These are phyloP conservation scores for Synanthedon vespiformis DNA, from an alignment of 2,888 invertebrate species.

Conservation along the genomic window DNA sequence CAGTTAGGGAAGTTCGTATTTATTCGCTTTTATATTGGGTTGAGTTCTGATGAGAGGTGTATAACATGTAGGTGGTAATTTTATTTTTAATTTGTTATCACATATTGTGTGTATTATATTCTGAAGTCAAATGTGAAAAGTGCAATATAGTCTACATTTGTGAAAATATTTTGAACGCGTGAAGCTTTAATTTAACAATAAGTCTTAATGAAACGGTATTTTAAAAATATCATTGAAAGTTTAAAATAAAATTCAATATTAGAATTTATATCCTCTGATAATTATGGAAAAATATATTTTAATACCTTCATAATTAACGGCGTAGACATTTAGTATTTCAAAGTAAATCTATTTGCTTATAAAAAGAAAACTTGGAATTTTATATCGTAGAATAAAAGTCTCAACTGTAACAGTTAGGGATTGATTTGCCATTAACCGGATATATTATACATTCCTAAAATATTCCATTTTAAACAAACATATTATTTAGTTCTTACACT, in stretches of 20 bases:
- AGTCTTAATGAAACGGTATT: slow-evolving; percentile 18
- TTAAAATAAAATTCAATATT: slow-evolving; percentile 4
- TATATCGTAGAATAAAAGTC: not conserved
- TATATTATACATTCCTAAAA: slow-evolving; percentile 2
- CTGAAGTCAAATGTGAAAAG: not conserved
- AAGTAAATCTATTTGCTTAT: not conserved
- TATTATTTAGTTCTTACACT: too few relatives aligned
- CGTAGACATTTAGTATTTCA: not conserved
- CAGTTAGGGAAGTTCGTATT: slow-evolving; percentile 13
- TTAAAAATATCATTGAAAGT: slow-evolving; percentile 9
- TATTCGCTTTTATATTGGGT: slow-evolving; percentile 31
- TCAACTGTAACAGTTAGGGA: not conserved
- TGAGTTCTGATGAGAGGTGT: slow-evolving; percentile 19
- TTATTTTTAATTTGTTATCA: slow-evolving; percentile 5
- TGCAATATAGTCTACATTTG: not conserved
- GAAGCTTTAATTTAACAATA: slow-evolving; percentile 44
- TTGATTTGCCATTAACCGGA: not conserved
- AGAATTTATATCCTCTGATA: not conserved
- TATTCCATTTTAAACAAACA: too few relatives aligned
- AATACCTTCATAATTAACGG: not conserved
- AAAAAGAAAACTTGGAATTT: not conserved
- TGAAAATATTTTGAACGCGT: slow-evolving; percentile 3
- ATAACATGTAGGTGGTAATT: slow-evolving; percentile 12
- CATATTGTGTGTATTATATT: not conserved
- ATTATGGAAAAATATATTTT: not conserved